A percentile compares a stretch with the other conserved stretches of the same genome.
These are phyloP conservation scores for Drosophila leontia DNA, from an alignment of 1,140 invertebrate species.

Conservation along the genomic window DNA sequence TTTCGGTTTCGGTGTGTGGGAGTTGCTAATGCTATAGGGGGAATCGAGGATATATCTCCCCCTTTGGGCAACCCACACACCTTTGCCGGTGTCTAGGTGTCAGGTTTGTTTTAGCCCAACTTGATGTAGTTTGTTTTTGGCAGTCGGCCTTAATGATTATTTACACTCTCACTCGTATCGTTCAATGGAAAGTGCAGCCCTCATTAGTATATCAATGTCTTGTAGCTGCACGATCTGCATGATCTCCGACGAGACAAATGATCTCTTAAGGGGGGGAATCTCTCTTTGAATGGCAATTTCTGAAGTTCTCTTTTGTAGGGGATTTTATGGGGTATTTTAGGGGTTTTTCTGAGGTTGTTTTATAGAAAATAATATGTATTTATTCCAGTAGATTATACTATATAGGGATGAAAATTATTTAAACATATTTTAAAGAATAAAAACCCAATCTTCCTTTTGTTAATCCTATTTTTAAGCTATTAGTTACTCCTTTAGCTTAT, in stretches of 20 bases:
- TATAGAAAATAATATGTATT: neutral
- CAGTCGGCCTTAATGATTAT: constrained; percentile 61
- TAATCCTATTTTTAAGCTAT: neutral
- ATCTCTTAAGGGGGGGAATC: constrained; percentile 2
- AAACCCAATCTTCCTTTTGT: neutral
- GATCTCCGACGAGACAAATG: constrained; percentile 22
- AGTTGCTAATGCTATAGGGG: constrained; percentile 1
- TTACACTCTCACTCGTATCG: constrained; percentile 58
- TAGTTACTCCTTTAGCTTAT: constrained; percentile 8
- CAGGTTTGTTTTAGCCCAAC: constrained; percentile 60
- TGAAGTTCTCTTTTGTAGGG: neutral
- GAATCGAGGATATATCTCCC: neutral
- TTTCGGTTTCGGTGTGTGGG: constrained; percentile 24
- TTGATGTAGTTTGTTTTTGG: constrained; percentile 80
- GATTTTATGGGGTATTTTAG: neutral
- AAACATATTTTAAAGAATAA: neutral
- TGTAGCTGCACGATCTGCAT: constrained; percentile 55
- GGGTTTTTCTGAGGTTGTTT: neutral
- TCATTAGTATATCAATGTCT: constrained; percentile 72
- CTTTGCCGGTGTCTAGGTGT: constrained; percentile 34
- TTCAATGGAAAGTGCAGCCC: constrained; percentile 66
- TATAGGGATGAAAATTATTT: too few species aligned
- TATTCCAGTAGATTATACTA: neutral
- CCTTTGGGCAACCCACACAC: constrained; percentile 23
- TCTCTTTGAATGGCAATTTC: neutral